Percentiles rank a stretch among this genome's conserved stretches.
phyloP scores from a whole-genome alignment of 2,888 invertebrate genomes.

The Protodeltote pygarga region DNA sequence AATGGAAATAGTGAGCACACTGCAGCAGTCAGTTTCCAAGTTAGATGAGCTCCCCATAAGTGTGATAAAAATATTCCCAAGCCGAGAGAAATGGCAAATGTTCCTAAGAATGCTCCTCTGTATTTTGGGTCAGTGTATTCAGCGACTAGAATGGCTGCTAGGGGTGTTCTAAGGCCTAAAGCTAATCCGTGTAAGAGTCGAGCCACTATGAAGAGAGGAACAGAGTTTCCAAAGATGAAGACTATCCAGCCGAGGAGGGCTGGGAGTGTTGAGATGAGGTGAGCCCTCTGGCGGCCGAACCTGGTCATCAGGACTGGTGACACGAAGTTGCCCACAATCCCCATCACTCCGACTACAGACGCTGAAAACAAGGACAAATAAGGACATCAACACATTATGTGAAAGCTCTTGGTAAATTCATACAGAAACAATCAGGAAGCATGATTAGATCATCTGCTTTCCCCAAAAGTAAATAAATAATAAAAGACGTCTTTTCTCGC shows the following conservation, averaged over 20 bases:
- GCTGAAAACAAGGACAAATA: conserved; percentile 64
- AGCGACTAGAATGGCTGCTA: conserved; percentile 86
- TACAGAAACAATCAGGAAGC: no score
- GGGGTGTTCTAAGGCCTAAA: conserved; percentile 84
- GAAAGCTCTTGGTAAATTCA: no score
- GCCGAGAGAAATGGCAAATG: conserved; percentile 88
- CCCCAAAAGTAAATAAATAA: no score
- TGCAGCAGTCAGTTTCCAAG: conserved; percentile 87
- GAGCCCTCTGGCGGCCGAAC: conserved; percentile 86
- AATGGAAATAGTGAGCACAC: conserved; percentile 84
- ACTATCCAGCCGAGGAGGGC: conserved; percentile 83
- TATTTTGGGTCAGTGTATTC: conserved; percentile 88
- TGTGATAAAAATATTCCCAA: conserved; percentile 89
- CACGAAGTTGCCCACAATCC: conserved; percentile 81
- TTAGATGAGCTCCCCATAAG: conserved; percentile 87
- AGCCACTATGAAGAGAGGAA: conserved; percentile 74
- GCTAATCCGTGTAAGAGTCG: conserved; percentile 82
- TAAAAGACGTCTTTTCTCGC: no score
- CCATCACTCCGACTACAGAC: conserved; percentile 80
- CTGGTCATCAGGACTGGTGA: conserved; percentile 85
- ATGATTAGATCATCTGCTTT: no score
- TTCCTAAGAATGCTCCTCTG: conserved; percentile 88
- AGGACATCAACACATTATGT: background rate
- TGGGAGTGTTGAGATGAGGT: conserved; percentile 80
- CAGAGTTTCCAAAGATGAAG: conserved; percentile 75